A percentile compares a stretch with the other conserved stretches of the same genome.
These are phyloP conservation scores for Cavia aperea DNA, from an alignment of 2,113 vertebrate genomes.

Conservation along the genomic window DNA sequence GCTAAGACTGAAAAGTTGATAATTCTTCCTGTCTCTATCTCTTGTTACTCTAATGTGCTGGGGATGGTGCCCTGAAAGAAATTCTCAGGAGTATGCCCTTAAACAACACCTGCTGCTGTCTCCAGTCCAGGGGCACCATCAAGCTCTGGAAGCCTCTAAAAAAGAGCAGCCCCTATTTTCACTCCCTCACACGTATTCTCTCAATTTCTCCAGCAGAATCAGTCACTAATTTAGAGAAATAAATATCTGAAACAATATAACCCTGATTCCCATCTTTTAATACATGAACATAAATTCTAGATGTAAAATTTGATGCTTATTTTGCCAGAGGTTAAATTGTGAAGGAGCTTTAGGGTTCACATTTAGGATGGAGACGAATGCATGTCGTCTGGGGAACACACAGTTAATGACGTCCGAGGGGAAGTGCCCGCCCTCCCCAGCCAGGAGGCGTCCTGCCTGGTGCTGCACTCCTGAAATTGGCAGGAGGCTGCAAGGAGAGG, in stretches of 20 bases:
- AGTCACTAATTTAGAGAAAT: neutral
- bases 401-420: neutral
- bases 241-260: slow-evolving; percentile 50
- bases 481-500: neutral
- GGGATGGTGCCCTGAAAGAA: neutral
- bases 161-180: neutral
- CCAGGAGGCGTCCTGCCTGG: neutral
- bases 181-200: neutral
- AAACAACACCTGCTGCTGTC: neutral
- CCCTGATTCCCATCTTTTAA: slow-evolving; percentile 25
- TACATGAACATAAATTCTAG: neutral
- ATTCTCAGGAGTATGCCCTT: neutral
- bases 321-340: slow-evolving; percentile 48
- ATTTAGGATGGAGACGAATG: slow-evolving; percentile 55
- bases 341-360: slow-evolving; percentile 49
- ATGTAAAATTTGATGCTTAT: slow-evolving; percentile 48
- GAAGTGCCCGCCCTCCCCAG: neutral
- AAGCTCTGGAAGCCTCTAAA: neutral
- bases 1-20: neutral
- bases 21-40: neutral
- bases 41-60: neutral
- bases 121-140: neutral
- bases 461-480: neutral
- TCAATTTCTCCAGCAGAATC: neutral
- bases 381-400: slow-evolving; percentile 15